A percentile compares a stretch with the other conserved stretches of the same genome.
Conservation (phyloP, 2,888 invertebrate species). For the Himalopsyche anomala region DNA sequence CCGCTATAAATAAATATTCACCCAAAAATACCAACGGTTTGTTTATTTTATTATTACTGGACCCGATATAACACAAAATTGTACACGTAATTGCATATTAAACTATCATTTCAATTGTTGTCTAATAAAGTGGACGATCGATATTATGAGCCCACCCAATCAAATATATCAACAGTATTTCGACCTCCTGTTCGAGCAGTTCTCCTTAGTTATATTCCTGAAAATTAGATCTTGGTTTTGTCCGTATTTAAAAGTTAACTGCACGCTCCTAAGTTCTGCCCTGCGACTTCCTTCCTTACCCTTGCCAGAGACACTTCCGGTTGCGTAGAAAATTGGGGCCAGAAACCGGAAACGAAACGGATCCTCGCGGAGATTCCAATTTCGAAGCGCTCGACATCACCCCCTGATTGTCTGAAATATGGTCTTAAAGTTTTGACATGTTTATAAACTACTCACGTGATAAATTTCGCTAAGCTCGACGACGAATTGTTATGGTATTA, state of each 20-base stretch:
- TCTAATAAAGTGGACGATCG: no score
- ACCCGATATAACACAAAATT: no score
- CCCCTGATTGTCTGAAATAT: slow-evolving; percentile 28
- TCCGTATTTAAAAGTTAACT: neutral
- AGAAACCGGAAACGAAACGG: slow-evolving; percentile 30
- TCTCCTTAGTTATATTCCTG: no score
- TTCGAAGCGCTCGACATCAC: slow-evolving; percentile 5
- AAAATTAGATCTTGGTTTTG: no score
- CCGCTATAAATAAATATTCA: no score
- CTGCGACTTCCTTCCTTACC: slow-evolving; percentile 18
- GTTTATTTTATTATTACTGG: no score
- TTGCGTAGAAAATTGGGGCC: slow-evolving; percentile 21
- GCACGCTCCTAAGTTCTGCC: neutral
- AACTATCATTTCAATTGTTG: no score
- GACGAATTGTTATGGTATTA: slow-evolving; percentile 23
- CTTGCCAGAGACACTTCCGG: neutral
- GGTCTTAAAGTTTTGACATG: slow-evolving; percentile 19
- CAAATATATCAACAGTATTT: no score
- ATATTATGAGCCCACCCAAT: no score
- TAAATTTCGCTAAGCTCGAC: slow-evolving; percentile 6
- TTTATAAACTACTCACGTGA: slow-evolving; percentile 17
- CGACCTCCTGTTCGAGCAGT: no score
- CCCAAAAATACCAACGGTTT: no score
- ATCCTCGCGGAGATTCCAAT: slow-evolving; percentile 29
- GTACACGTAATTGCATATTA: no score